Evolutionary conservation across 2,113 vertebrate genomes (phyloP), one percentile per base, ranked within the genome.

Genomic region (Coregonus clupeaformis): DNA sequence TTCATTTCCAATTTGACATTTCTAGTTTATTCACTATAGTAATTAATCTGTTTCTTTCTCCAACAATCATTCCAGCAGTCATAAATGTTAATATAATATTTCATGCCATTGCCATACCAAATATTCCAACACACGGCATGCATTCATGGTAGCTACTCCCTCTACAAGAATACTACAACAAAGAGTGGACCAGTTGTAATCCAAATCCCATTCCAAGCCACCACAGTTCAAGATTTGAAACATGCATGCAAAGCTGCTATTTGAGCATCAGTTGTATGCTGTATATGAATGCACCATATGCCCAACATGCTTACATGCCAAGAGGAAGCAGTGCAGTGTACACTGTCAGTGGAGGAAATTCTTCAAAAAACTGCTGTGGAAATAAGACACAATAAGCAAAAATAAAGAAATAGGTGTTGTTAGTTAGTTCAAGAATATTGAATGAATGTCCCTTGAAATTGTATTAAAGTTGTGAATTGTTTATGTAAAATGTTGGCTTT

Each of bases 281-380:
- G 24, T 4, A 36, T 70, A 12, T 57, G 49, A 25, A 29, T 60
- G 57, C 69, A 49, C 49, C 0, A 22, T 47, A 62, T 52, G 18
- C 55, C 68, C 88, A 86, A 79, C 89, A 92, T 88, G 92, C 91
- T 90, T 80, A 69, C 69, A 68, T 85, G 82, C 0, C 29, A 68
- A 81, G 82, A 90, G 77, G 80, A 22, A 90, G 79, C 82, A 60
- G 72, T 83, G 77, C 90, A 85, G 73, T 64, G 55, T 72, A 78
- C 22, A 81, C 74, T 0, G 83, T 3, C 24, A 66, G 72, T 72
- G 85, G 82, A 73, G 74, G 71, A 84, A 71, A 76, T 86, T 83
- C 89, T 89, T 91, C 83, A 92, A 84, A 18, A 78, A 74, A 77
- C 80, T 88, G 82, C 86, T 91, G 93, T 90, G 80, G 93, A 94